phyloP scores from a whole-genome alignment of 2,888 invertebrate genomes.

The Omphaloscelis lunosa region DNA sequence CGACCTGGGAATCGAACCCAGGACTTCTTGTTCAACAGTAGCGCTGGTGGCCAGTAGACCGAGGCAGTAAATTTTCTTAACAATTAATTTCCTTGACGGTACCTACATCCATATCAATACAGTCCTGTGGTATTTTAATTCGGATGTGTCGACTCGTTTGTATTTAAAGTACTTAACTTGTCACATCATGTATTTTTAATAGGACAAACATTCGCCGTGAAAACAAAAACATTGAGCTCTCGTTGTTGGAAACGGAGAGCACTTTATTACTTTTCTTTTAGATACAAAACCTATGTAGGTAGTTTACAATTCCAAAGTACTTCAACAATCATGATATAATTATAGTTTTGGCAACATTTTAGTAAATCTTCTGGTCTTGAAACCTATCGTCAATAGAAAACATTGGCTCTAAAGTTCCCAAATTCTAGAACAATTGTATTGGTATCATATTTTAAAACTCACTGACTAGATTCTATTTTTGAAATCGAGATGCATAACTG shows the following conservation, averaged over 20 bases:
- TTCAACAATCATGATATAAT: no score
- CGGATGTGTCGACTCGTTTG: constrained; percentile 26
- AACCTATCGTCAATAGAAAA: not conserved
- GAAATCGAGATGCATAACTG: not conserved
- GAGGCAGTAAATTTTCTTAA: not conserved
- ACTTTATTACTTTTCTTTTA: constrained; percentile 6
- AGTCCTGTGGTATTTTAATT: constrained; percentile 41
- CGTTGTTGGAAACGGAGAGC: not conserved
- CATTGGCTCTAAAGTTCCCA: no score
- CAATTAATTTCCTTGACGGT: not conserved
- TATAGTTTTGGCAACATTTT: not conserved
- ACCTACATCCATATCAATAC: constrained; percentile 17
- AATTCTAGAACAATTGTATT: not conserved
- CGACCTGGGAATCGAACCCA: no score
- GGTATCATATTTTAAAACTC: not conserved
- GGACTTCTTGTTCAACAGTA: no score
- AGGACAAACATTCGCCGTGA: constrained; percentile 20
- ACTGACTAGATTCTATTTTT: not conserved
- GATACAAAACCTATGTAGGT: not conserved
- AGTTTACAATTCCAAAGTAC: not conserved
- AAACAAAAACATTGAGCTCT: constrained; percentile 31
- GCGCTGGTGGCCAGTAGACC: no score
- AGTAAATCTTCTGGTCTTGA: not conserved
- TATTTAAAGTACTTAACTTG: constrained; percentile 52
- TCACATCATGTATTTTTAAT: constrained; percentile 39